phyloP scores from a whole-genome alignment of 2,888 invertebrate genomes.

The Chromoteleia sp. region DNA sequence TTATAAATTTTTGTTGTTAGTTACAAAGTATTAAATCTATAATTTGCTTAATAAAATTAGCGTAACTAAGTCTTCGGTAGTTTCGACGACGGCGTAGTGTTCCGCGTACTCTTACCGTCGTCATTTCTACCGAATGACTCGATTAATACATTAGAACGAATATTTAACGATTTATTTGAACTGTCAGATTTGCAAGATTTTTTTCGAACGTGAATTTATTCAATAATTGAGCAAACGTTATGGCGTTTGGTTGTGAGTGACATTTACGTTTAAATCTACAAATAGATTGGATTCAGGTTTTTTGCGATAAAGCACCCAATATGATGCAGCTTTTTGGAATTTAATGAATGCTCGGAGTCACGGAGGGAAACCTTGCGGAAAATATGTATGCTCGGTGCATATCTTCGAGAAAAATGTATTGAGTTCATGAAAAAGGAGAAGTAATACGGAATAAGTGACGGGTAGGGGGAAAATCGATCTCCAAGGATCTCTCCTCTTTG shows the following conservation, averaged over 20 bases:
- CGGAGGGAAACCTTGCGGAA: constrained; percentile 34
- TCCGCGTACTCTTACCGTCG: too few relatives aligned
- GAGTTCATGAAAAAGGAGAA: constrained; percentile 40
- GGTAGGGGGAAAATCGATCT: constrained; percentile 25
- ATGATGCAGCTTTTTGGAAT: constrained; percentile 34
- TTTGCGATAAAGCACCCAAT: constrained; percentile 28
- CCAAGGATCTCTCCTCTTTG: constrained; percentile 38
- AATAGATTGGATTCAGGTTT: constrained; percentile 17
- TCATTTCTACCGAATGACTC: too few relatives aligned
- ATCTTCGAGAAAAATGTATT: constrained; percentile 46
- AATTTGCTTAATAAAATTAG: too few relatives aligned
- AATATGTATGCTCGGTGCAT: constrained; percentile 44
- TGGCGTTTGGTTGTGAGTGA: constrained; percentile 19
- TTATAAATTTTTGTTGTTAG: too few relatives aligned
- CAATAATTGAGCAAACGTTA: constrained; percentile 15
- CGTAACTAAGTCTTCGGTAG: too few relatives aligned
- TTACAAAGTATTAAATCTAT: too few relatives aligned
- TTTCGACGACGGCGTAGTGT: too few relatives aligned
- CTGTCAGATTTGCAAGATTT: not conserved
- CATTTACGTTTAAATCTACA: constrained; percentile 30
- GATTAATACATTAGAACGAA: too few relatives aligned
- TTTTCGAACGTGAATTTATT: not conserved
- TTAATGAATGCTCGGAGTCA: constrained; percentile 31
- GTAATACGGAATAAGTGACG: constrained; percentile 26
- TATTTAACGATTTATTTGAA: too few relatives aligned